Evolutionary conservation across 2,113 vertebrate genomes (phyloP), one percentile per base, ranked within the genome.

Genomic region (Willisornis vidua): DNA sequence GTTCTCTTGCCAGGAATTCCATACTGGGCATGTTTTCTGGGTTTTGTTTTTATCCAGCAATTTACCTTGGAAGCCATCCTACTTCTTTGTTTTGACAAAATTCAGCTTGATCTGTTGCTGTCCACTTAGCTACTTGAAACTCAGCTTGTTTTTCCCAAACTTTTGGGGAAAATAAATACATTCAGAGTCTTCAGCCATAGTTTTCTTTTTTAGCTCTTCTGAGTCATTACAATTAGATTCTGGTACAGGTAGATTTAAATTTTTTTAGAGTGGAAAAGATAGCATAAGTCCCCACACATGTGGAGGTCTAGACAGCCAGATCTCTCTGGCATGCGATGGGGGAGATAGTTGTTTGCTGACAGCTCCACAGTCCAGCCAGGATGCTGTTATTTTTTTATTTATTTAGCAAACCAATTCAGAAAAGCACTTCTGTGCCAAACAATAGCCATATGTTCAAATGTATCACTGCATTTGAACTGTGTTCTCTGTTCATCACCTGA

Each of bases 31-130:
- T 93, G 43, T 70, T 93, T 90, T 54, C 58, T 96, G 52, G 10
- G 9, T 39, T 92, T 94, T 91, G 54, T 82, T 87, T 90, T 54
- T 68, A 74, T 48, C 75, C 58, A 76, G 45, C 29, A 77, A 51
- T 94, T 93, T 61, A 86, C 72, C 43, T 90, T 96, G 94, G 92
- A 96, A 93, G 29, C 26, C 65, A 74, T 93, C 82, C 87, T 91
- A 26, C 19, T 94, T 43, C 81, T 95, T 83, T 94, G 63, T 93
- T 90, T 90, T 74, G 72, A 85, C 52, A 95, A 93, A 85, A 87
- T 35, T 37, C 22, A 89, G 74, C 49, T 66, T 51, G 54, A 61
- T 54, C 0, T 0, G 67, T 74, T 73, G 76, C 29, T 71, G 35
- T 88, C 63, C 78, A 26, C 78, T 85, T 80, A 67, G 51, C 49